Base-by-base conservation (phyloP, 2,113 vertebrate genomes). In the Corythornis vintsioides region DNA sequence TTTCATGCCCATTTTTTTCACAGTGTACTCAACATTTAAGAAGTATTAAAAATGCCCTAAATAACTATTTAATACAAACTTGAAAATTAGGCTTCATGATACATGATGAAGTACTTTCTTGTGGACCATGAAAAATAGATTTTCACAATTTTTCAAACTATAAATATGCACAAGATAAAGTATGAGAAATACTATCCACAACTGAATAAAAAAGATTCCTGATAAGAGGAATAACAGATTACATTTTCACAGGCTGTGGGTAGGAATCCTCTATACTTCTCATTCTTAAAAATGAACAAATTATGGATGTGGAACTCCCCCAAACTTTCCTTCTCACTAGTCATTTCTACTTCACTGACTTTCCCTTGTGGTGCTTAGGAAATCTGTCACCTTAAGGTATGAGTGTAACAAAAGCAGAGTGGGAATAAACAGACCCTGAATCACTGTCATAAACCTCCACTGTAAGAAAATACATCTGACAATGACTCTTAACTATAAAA, bases 111-210 rank as follows among this genome's bases (percentile, higher is more conserved):
- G 43, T 88, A 21, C 43, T 91, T 92, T 71, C 21, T 66, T 67
- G 31, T 83, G 65, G 50, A 76, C 81, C 74, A 35, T 76, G 65
- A 73, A 82, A 77, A 95, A 93, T 84, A 43, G 24, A 73, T 95
- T 95, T 79, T 80, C 66, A 73, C 52, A 15, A 83, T 55, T 92
- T 67, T 88, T 78, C 88, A 81, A 91, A 72, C n/a, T 94, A 64
- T 80, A 88, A 88, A 72, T 56, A 89, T 52, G 21, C 42, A 75
- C 33, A 74, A 90, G 71, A 84, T 88, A 57, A 93, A 63, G 15
- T 45, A 25, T 35, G 15, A 82, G 40, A 69, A 89, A 88, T 53
- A 45, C 25, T 48, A 64, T 20, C 35, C 28, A 77, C 29, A 80
- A n/a, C 65, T 75, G 67, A 80, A 90, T 79, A 70, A 70, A 89